These are phyloP conservation scores for Melanotaenia trifasciata DNA, from an alignment of 2,797 vertebrate genomes.

Conservation along the genomic window DNA sequence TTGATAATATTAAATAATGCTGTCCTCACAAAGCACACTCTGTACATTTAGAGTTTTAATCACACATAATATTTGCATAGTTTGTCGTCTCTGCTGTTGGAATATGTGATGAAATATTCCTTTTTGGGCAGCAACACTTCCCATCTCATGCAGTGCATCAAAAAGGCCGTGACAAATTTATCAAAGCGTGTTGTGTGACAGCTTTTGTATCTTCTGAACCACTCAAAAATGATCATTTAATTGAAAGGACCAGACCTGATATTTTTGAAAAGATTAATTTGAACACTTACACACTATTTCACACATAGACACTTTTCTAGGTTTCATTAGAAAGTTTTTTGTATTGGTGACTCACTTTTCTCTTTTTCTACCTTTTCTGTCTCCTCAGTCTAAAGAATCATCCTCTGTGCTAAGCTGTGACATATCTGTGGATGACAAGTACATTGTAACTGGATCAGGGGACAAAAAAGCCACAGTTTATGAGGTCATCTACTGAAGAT, in stretches of 20 bases:
- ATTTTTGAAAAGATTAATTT: background rate
- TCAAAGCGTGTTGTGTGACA: constrained; percentile 9
- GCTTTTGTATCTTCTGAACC: background rate
- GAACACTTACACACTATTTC: background rate
- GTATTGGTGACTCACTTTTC: background rate
- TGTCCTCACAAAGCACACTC: background rate
- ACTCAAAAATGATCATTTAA: background rate
- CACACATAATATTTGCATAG: background rate
- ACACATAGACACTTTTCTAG: background rate
- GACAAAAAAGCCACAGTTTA: constrained; percentile 90
- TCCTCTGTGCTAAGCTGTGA: constrained; percentile 88
- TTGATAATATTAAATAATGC: background rate
- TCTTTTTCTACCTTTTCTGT: background rate
- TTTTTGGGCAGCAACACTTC: constrained; percentile 12
- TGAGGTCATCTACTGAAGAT: constrained; percentile 86
- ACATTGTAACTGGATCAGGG: constrained; percentile 88
- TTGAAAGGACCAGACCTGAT: background rate
- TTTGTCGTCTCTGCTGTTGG: background rate
- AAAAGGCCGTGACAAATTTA: background rate
- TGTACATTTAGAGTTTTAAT: constrained; percentile 8
- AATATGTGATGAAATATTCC: constrained; percentile 1
- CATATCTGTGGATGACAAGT: constrained; percentile 89
- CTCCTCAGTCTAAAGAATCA: constrained; percentile 85
- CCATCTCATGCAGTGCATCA: constrained; percentile 17
- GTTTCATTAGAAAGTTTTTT: background rate